Conservation (phyloP, 2,797 vertebrate species). For the Pteropus rufus region DNA sequence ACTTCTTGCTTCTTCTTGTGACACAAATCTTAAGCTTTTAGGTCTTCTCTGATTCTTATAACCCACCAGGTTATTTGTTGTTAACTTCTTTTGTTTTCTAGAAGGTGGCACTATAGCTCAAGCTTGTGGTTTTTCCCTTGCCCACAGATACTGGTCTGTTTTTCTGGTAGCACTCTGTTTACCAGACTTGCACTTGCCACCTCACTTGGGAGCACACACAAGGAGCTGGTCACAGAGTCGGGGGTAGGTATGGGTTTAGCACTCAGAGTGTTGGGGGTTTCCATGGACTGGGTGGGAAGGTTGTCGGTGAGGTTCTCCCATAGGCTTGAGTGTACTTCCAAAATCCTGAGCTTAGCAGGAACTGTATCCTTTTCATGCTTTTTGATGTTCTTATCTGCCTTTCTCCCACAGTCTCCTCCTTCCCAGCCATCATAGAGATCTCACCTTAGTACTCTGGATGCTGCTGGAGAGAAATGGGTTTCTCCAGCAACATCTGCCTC, state of each 20-base stretch:
- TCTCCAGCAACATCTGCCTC: too few relatives aligned
- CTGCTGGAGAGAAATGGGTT: too few relatives aligned
- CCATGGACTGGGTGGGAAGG: too few relatives aligned
- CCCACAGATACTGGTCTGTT: not conserved
- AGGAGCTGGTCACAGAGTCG: not conserved
- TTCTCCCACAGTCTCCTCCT: too few relatives aligned
- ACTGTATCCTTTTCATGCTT: too few relatives aligned
- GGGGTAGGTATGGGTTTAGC: not conserved
- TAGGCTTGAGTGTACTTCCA: too few relatives aligned
- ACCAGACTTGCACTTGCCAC: not conserved
- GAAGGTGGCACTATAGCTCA: not conserved
- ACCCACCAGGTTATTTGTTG: not conserved
- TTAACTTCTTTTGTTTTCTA: not conserved
- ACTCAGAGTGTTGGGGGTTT: not conserved
- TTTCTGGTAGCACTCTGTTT: not conserved
- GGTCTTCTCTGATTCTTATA: not conserved
- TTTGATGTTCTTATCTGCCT: too few relatives aligned
- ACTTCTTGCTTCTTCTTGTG: not conserved
- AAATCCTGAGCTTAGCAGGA: too few relatives aligned
- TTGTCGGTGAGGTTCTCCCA: too few relatives aligned
- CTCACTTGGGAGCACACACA: not conserved
- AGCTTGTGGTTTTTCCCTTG: not conserved
- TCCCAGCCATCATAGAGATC: too few relatives aligned
- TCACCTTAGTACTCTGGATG: too few relatives aligned
- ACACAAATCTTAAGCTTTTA: not conserved